phyloP scores from a whole-genome alignment of 2,113 vertebrate genomes.

The Perca flavescens region DNA sequence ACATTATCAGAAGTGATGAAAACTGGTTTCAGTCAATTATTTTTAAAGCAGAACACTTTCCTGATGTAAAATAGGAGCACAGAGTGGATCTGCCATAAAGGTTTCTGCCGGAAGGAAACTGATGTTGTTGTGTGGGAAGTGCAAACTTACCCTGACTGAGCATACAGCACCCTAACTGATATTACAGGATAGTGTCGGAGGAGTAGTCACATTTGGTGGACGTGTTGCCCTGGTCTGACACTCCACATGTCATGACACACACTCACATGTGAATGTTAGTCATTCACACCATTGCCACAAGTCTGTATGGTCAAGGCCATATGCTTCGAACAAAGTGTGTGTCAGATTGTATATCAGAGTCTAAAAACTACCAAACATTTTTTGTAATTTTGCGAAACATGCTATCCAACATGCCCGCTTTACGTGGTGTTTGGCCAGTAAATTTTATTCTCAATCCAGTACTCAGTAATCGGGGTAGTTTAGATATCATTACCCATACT shows the following conservation, averaged over 20 bases:
- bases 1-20: constrained; percentile 23
- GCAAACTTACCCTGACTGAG: constrained; percentile 14
- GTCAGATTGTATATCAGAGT: neutral
- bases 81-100: constrained; percentile 12
- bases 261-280: neutral
- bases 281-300: neutral
- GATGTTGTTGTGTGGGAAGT: constrained; percentile 22
- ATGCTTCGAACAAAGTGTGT: neutral
- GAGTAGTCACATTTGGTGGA: constrained; percentile 18
- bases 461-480: neutral
- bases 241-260: constrained; percentile 4
- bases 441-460: too few relatives aligned
- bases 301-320: neutral
- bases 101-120: constrained; percentile 12
- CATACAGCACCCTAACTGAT: constrained; percentile 11
- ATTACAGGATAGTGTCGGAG: constrained; percentile 17
- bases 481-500: neutral
- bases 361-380: neutral
- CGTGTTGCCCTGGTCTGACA: constrained; percentile 18
- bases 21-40: constrained; percentile 20
- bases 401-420: neutral
- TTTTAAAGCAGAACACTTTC: constrained; percentile 14
- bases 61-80: neutral
- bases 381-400: neutral
- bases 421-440: too few relatives aligned